Evolutionary conservation across 1,140 invertebrate species (phyloP).

Genomic region (Caenorhabditis briggsae): DNA sequence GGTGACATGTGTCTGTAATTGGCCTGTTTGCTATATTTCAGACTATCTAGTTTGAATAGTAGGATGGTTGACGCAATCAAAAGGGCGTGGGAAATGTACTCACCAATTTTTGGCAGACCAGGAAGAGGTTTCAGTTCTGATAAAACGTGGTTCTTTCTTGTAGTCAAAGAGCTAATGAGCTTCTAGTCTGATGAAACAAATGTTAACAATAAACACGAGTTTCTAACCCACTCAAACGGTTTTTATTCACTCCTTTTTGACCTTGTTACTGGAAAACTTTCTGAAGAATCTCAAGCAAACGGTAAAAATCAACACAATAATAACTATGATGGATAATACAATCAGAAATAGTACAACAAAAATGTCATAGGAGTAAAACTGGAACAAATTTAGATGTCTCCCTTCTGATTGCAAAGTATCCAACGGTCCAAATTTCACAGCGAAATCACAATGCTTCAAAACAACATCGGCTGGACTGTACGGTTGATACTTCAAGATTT

Average conservation of each 20-base stretch:
- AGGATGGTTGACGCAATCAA: too few species aligned
- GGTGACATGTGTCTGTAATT: constrained; percentile 30
- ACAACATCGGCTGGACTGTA: not conserved
- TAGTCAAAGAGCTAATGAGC: too few species aligned
- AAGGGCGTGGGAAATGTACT: too few species aligned
- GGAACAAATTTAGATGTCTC: not conserved
- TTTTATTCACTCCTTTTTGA: not conserved
- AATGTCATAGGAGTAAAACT: not conserved
- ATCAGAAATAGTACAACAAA: not conserved
- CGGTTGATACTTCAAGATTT: not conserved
- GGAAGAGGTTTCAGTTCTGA: too few species aligned
- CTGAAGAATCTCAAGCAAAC: not conserved
- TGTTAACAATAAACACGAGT: too few species aligned
- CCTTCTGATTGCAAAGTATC: constrained; percentile 5
- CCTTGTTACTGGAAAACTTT: not conserved
- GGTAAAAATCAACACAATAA: not conserved
- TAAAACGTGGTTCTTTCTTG: too few species aligned
- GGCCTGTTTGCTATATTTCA: constrained; percentile 7
- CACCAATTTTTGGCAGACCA: too few species aligned
- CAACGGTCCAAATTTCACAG: not conserved
- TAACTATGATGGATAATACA: not conserved
- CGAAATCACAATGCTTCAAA: constrained; percentile 17
- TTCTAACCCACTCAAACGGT: too few species aligned
- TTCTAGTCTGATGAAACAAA: too few species aligned
- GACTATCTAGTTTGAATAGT: not conserved